Conservation (phyloP, 2,113 vertebrate species). For the Psammodynastes pulverulentus region DNA sequence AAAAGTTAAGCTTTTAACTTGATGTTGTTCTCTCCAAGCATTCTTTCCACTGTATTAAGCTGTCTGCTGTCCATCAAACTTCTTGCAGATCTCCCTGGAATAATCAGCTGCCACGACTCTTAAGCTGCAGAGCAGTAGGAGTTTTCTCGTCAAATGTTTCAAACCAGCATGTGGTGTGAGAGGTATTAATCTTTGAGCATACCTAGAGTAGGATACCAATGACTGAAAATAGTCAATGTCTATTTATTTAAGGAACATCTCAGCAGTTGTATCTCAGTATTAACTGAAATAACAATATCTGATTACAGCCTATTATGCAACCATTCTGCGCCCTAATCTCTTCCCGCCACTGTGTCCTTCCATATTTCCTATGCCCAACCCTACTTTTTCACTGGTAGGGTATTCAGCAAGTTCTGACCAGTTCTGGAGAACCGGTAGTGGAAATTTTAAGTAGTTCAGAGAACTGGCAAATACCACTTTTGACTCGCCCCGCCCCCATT, state of each 20-base stretch:
- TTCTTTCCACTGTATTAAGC: not conserved
- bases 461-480: no score
- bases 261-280: not conserved
- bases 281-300: not conserved
- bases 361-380: not conserved
- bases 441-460: no score
- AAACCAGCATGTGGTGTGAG: not conserved
- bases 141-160: not conserved
- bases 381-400: no score
- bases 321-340: not conserved
- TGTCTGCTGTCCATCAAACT: not conserved
- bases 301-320: not conserved
- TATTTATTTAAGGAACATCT: not conserved
- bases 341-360: not conserved
- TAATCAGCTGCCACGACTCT: not conserved
- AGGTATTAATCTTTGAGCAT: not conserved
- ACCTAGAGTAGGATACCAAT: not conserved
- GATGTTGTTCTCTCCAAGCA: not conserved
- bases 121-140: not conserved
- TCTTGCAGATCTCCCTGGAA: not conserved
- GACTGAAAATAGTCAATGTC: not conserved
- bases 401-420: no score
- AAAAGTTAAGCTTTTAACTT: not conserved
- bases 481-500: no score
- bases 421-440: no score